These are phyloP conservation scores for Oreochromis tanganicae DNA, from an alignment of 2,113 vertebrate genomes.

Conservation along the genomic window DNA sequence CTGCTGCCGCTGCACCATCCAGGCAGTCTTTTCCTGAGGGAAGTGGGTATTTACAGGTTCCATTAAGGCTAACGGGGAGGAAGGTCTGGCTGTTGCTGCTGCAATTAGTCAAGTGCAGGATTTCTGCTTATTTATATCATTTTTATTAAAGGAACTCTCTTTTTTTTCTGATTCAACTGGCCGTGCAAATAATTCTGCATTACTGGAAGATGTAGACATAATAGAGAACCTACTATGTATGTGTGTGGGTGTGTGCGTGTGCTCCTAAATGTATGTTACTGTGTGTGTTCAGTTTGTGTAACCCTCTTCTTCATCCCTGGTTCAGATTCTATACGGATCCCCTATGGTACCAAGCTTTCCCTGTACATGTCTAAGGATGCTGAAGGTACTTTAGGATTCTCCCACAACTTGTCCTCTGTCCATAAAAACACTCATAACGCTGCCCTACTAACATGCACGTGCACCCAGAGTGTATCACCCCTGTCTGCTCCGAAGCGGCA, in stretches of 20 bases:
- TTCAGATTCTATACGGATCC: slow-evolving; percentile 83
- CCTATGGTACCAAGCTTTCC: slow-evolving; percentile 81
- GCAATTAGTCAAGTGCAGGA: slow-evolving; percentile 29
- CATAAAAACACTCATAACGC: slow-evolving; percentile 34
- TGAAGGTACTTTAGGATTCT: slow-evolving; percentile 75
- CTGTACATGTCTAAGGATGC: slow-evolving; percentile 81
- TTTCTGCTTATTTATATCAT: slow-evolving; percentile 26
- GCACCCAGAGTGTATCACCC: slow-evolving; percentile 39
- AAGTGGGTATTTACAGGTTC: slow-evolving; percentile 36
- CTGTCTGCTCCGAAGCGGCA: slow-evolving; percentile 54
- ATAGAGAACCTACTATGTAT: slow-evolving; percentile 4
- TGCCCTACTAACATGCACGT: slow-evolving; percentile 63
- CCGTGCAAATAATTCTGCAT: slow-evolving; percentile 2
- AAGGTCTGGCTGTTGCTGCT: slow-evolving; percentile 17
- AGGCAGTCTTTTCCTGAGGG: neutral
- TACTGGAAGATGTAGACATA: neutral
- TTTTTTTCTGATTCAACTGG: slow-evolving; percentile 4
- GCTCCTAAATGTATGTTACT: slow-evolving; percentile 19
- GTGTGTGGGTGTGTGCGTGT: slow-evolving; percentile 3
- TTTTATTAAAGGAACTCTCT: slow-evolving; percentile 12
- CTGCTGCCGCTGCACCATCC: neutral
- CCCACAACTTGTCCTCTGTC: slow-evolving; percentile 18
- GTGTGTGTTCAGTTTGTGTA: slow-evolving; percentile 56
- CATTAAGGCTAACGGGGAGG: slow-evolving; percentile 39
- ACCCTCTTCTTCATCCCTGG: slow-evolving; percentile 73